Base-by-base conservation (phyloP, 2,888 invertebrate genomes). In the Mesodorylaimus sp. region DNA sequence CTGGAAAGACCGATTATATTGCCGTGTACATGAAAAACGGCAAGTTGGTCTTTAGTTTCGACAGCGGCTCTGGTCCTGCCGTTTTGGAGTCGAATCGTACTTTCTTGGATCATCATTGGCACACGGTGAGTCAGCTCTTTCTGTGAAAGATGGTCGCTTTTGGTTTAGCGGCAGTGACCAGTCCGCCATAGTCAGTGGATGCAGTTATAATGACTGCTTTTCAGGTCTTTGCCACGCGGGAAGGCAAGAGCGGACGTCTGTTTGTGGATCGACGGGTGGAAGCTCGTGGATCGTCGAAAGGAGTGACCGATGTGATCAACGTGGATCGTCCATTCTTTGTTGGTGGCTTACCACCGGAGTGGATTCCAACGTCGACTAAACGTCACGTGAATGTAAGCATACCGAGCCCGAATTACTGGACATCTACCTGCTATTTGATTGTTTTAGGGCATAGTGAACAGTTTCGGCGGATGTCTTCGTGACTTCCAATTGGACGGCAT, bases 11-110 rank as follows among this genome's bases (percentile, higher is more conserved):
- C n/a, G 86, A 91, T 61, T 89, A 79, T 67, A 72, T 93, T 57
- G 75, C 88, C 1, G 71, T 97, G 48, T 88, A 93, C 66, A 74
- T 97, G 72, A 73, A 82, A 1, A 79, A 88, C 58, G 89, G 91
- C 54, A 77, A 79, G 50, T 76, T 95, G 24, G 77, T 78, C 52
- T 80, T 87, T 58, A 78, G 79, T 1, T 85, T 83, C 1, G 83
- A 85, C 57, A 83, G 83, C 59, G 82, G 83, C 1, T 80, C 77
- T 60, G 87, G 85, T 3, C 77, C 79, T 1, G 79, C 84, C 58
- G 76, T 2, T 2, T 21, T 51, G 10, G 19, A n/a, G 5, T 24
- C 38, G 2, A 23, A 21, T 10, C 41, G 29, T 3, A 25, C 24
- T 2, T 51, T 28, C 37, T 50, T 64, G 45, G 64, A 64, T 51